phyloP scores from a whole-genome alignment of 2,113 vertebrate genomes.

The Uria aalge region DNA sequence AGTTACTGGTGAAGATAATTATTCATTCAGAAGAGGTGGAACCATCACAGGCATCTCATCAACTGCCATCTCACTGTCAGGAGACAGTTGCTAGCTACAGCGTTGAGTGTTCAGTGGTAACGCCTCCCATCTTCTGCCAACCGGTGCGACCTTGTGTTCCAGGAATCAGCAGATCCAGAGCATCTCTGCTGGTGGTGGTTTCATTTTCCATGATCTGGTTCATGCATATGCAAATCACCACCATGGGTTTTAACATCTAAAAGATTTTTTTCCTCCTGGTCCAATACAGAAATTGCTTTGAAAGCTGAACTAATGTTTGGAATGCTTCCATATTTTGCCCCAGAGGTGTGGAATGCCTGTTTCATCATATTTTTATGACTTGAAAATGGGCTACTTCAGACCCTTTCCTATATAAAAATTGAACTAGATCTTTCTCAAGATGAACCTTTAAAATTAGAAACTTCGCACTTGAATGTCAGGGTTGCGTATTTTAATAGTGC shows the following conservation, averaged over 20 bases:
- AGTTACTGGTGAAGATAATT: not conserved
- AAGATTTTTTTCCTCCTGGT: not conserved
- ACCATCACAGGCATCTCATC: not conserved
- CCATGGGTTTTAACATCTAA: not conserved
- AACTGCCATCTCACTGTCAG: accelerated
- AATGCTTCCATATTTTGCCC: not conserved
- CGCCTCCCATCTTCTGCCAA: not conserved
- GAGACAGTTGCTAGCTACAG: not conserved
- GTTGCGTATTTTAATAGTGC: not conserved
- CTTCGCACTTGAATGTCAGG: not conserved
- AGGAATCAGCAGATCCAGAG: not conserved
- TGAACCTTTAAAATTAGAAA: constrained; percentile 1
- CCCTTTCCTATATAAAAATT: not conserved
- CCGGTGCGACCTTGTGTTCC: accelerated
- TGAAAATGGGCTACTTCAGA: not conserved
- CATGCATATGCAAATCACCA: not conserved
- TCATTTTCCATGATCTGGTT: not conserved
- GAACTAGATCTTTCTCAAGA: not conserved
- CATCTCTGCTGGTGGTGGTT: not conserved
- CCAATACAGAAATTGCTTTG: not conserved
- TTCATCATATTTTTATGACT: not conserved
- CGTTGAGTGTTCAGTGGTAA: not conserved
- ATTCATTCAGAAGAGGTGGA: not conserved
- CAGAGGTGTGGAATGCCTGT: not conserved
- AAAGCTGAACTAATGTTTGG: not conserved